Percentiles rank a stretch among this genome's conserved stretches.
These are phyloP conservation scores for Chromoteleia sp. DNA, from an alignment of 2,888 invertebrate species.

Conservation along the genomic window DNA sequence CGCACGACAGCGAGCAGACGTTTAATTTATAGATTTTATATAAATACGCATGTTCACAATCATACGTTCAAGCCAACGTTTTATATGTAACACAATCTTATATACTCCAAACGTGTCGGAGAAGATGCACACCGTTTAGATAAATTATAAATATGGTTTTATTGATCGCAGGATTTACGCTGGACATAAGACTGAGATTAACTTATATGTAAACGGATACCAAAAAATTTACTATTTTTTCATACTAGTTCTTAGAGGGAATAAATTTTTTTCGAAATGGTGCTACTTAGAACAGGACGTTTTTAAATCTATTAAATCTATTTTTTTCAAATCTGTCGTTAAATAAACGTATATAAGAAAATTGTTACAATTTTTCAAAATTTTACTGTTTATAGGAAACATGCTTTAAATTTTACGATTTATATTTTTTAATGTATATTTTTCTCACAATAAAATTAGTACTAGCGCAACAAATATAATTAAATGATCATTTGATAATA, in stretches of 20 bases:
- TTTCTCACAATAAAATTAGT: no score
- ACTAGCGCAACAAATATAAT: background rate
- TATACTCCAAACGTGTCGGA: conserved; percentile 24
- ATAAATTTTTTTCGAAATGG: conserved; percentile 17
- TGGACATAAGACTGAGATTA: conserved; percentile 49
- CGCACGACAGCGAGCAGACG: conserved; percentile 48
- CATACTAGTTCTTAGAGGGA: conserved; percentile 9
- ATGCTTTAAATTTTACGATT: no score
- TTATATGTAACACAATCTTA: conserved; percentile 34
- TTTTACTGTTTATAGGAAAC: conserved; percentile 3
- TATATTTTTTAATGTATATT: no score
- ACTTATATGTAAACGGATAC: conserved; percentile 3
- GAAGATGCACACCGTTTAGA: conserved; percentile 59
- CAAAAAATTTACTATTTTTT: conserved; percentile 35
- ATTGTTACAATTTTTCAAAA: conserved; percentile 3
- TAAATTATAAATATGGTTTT: conserved; percentile 25
- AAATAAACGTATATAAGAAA: background rate
- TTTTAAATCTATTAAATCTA: background rate
- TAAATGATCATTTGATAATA: background rate
- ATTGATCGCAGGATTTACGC: conserved; percentile 15
- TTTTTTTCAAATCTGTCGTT: background rate
- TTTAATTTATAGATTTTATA: conserved; percentile 68
- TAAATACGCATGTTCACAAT: conserved; percentile 32
- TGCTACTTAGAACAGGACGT: conserved; percentile 25
- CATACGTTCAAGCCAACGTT: conserved; percentile 18